These are phyloP conservation scores for Stichopus chloronotus DNA, from an alignment of 35 echinoderm and acorn worm species.

Conservation along the genomic window DNA sequence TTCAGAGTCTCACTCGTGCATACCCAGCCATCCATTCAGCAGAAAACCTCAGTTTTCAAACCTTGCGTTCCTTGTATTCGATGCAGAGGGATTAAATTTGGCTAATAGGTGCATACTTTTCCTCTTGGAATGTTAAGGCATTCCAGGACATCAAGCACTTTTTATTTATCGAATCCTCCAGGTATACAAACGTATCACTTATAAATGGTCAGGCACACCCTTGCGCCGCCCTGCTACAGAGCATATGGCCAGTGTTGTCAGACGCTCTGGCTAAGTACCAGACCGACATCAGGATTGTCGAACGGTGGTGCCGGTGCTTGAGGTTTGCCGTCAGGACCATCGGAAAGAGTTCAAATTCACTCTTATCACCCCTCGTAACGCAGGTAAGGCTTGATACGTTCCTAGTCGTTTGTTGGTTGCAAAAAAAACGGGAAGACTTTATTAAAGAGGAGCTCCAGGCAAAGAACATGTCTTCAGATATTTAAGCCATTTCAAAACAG, in stretches of 20 bases:
- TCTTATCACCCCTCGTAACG: constrained; percentile 81
- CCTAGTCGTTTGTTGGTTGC: not conserved
- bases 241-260: constrained; percentile 94
- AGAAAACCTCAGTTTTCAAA: too few relatives aligned
- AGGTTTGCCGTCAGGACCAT: constrained; percentile 91
- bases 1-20: too few relatives aligned
- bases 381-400: constrained; percentile 64
- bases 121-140: too few relatives aligned
- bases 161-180: constrained; percentile 15
- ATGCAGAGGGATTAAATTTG: too few relatives aligned
- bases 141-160: not conserved
- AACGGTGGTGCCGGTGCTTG: constrained; percentile 91
- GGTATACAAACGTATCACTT: constrained; percentile 71
- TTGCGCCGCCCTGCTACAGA: constrained; percentile 73
- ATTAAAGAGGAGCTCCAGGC: too few relatives aligned
- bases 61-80: too few relatives aligned
- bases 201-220: constrained; percentile 93
- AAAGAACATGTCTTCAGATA: too few relatives aligned
- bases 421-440: too few relatives aligned
- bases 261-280: constrained; percentile 79
- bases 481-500: too few relatives aligned
- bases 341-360: constrained; percentile 73
- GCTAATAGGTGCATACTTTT: too few relatives aligned
- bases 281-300: constrained; percentile 84
- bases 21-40: too few relatives aligned